Percentiles rank a stretch among this genome's conserved stretches.
phyloP scores from a whole-genome alignment of 2,888 invertebrate genomes.

The Aphelenchoides bicaudatus region DNA sequence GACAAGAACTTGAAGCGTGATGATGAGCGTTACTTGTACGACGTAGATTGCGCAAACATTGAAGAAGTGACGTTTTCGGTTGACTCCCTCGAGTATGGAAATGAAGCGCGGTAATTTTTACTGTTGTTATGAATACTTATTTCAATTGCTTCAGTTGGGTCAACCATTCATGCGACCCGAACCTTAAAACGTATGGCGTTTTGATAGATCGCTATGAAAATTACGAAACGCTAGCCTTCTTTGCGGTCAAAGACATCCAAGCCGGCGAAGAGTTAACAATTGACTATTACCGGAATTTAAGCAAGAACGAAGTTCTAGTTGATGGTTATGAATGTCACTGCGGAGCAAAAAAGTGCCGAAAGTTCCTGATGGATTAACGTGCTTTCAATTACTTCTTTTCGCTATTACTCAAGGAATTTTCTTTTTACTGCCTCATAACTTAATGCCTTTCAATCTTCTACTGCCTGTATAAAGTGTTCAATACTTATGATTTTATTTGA shows the following conservation, averaged over 20 bases:
- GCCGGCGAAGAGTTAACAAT: conserved; percentile 17
- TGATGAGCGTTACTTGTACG: no score
- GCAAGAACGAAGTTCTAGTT: neutral
- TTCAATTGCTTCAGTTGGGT: conserved; percentile 15
- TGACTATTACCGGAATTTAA: conserved; percentile 6
- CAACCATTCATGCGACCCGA: conserved; percentile 34
- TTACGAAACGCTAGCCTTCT: conserved; percentile 30
- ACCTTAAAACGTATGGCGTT: conserved; percentile 22
- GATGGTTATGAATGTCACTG: neutral
- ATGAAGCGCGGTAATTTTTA: conserved; percentile 25
- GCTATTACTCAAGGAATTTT: no score
- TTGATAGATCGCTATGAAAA: conserved; percentile 25
- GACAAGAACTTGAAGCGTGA: no score
- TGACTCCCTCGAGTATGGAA: conserved; percentile 28
- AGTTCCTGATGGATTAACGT: neutral
- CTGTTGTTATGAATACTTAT: conserved; percentile 4
- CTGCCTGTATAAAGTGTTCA: no score
- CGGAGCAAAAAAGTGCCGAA: neutral
- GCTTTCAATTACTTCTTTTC: no score
- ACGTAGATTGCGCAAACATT: no score
- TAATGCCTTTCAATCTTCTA: no score
- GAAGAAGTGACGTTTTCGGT: conserved; percentile 31
- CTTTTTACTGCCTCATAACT: no score
- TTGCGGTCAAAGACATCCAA: conserved; percentile 30
- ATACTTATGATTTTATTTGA: no score